Base-by-base conservation (phyloP, 2,888 invertebrate genomes). In the Tetheella fluctuosa region DNA sequence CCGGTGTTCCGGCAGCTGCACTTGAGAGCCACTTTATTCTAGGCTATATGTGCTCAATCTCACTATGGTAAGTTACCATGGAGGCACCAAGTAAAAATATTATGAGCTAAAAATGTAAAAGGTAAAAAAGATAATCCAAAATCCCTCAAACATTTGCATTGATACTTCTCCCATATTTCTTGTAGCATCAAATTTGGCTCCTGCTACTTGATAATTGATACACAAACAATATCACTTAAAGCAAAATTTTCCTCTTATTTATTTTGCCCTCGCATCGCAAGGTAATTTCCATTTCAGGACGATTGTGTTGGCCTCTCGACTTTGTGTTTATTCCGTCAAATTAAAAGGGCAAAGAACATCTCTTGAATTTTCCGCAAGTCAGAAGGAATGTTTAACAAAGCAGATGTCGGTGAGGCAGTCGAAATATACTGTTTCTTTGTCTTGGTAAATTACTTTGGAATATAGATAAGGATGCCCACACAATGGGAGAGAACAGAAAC, bases 371-470 rank as follows among this genome's bases (percentile, higher is more conserved):
- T 39, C 39, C 39, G 15, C 39, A n/a, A 39, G 39, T 39, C 39
- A 39, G 39, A 39, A 13, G 34, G 34, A 34, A 34, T 39, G n/a
- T 39, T n/a, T n/a, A 34, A 39, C 39, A 39, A 39, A 39, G 39
- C 39, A 39, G 39, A 39, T 39, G 39, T n/a, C 13, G 23, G 37
- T 42, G 17, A 39, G 37, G 30, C 54, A 54, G 37, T 30, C 30
- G 23, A 60, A 60, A 54, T 53, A n/a, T 15, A 53, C 57, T 30
- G 42, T 57, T 59, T 60, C 54, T 54, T 57, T 60, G 57, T 60
- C 52, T 58, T 54, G 42, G 54, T 57, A 57, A 60, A 60, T 60
- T 57, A 60, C 57, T 57, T 60, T 20, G 17, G n/a, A 60, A 39
- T 39, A 39, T n/a, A 39, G 39, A 57, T 60, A 57, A 60, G 59